A percentile compares a stretch with the other conserved stretches of the same genome.
Conservation (phyloP, 2,888 invertebrate genomes). For the Rhyacophila evoluta region DNA sequence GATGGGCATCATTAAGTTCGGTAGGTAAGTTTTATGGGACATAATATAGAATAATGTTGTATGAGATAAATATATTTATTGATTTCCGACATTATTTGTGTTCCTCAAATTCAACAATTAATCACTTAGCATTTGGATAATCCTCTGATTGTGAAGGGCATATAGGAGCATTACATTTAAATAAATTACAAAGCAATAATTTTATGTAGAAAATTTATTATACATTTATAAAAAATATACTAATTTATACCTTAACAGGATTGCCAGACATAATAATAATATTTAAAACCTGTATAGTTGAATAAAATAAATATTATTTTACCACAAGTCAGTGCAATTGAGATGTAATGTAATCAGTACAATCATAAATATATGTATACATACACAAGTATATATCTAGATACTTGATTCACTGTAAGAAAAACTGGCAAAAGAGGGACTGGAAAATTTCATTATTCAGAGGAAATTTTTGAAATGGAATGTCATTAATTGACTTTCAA, state of each 20-base stretch:
- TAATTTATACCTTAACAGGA: constrained; percentile 1
- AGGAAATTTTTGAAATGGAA: neutral
- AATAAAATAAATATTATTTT: neutral
- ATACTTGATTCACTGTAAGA: neutral
- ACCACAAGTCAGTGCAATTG: neutral
- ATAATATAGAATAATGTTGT: too few relatives aligned
- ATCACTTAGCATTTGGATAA: too few relatives aligned
- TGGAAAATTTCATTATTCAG: neutral
- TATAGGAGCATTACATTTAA: neutral
- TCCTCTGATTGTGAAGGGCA: too few relatives aligned
- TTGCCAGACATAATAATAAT: constrained; percentile 7
- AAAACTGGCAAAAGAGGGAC: neutral
- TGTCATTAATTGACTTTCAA: neutral
- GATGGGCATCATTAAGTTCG: too few relatives aligned
- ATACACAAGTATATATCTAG: neutral
- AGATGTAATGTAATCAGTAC: neutral
- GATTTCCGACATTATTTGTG: too few relatives aligned
- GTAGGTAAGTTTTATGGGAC: too few relatives aligned
- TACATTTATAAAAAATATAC: neutral
- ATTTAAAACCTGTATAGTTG: neutral
- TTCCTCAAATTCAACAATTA: too few relatives aligned
- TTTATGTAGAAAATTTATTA: neutral
- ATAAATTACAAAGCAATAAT: neutral
- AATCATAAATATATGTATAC: too few relatives aligned
- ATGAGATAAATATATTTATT: too few relatives aligned